Evolutionary conservation across 92 coral and sea anemone species (phyloP), one percentile per base, ranked within the genome.

Genomic region (Hydrozoanthus gracilis): DNA sequence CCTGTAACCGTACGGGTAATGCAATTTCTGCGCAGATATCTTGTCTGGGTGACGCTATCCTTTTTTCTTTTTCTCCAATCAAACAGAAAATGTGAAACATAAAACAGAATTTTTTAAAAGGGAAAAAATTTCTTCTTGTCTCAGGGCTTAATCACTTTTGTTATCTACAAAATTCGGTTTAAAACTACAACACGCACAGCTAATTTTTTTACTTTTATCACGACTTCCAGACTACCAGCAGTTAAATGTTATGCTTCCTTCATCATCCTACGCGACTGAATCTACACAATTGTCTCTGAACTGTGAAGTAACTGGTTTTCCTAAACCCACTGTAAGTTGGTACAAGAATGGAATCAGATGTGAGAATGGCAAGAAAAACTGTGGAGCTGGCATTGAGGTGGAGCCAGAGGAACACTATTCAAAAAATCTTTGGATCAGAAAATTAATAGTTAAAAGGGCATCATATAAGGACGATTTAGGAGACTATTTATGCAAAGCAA

Each of bases 231-330:
- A 80, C 27, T 64, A 62, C 65, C 56, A 64, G 73, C 73, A 73
- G 49, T 9, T 80, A 17, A 80, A 64, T 3, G 61, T 80, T n/a
- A 46, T 46, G 10, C 73, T 80, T 64, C 54, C 74, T 47, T 35
- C 85, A 1, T 27, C 6, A 18, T 9, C 58, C 8, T 80, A 65
- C 20, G 74, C 65, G 74, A 64, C 70, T 15, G 85, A 80, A 50
- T 62, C 2, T 65, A 17, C 69, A 49, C 5, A 12, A 10, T 64
- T 50, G 7, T 11, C 17, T 7, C 69, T 80, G 44, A 48, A 16
- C 47, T 80, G 85, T 27, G 50, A 0, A 14, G 85, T 80, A 5
- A 80, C 8, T n/a, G 85, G 56, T 14, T 80, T 80, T 80, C 85
- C 85, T 6, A 46, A 65, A 64, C 85, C 85, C 1, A 49, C 3